Evolutionary conservation across 2,113 vertebrate species (phyloP).

Genomic region (Phrynocephalus versicolor): DNA sequence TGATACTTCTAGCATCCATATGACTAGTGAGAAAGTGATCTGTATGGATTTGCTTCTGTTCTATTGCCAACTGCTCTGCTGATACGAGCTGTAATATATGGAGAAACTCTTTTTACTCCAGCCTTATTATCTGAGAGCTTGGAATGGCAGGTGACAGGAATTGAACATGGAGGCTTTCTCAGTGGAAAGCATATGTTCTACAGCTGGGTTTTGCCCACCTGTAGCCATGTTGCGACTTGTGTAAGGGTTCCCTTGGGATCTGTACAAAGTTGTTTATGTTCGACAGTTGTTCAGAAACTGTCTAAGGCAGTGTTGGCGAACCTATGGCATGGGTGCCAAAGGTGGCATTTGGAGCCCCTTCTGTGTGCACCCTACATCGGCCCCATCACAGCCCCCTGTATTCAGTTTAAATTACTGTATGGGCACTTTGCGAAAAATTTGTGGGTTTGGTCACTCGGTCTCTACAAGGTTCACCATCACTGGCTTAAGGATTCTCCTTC

Average conservation of each 20-base stretch:
- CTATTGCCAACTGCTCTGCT: background rate
- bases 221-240: background rate
- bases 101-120: background rate
- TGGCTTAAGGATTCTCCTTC: background rate
- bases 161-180: background rate
- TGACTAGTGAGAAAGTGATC: background rate
- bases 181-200: background rate
- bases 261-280: background rate
- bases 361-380: no score
- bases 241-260: background rate
- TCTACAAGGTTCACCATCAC: no score
- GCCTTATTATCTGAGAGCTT: background rate
- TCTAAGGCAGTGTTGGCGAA: no score
- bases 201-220: background rate
- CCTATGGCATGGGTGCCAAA: no score
- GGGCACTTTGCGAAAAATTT: no score
- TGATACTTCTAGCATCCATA: background rate
- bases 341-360: no score
- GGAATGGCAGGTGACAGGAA: background rate
- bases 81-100: background rate
- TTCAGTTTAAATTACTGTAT: no score
- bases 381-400: no score
- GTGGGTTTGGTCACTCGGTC: no score
- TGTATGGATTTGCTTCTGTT: background rate
- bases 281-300: background rate